A percentile compares a stretch with the other conserved stretches of the same genome.
Evolutionary conservation across 2,888 invertebrate genomes (phyloP).

Genomic region (Poecilobothrus nobilitatus): DNA sequence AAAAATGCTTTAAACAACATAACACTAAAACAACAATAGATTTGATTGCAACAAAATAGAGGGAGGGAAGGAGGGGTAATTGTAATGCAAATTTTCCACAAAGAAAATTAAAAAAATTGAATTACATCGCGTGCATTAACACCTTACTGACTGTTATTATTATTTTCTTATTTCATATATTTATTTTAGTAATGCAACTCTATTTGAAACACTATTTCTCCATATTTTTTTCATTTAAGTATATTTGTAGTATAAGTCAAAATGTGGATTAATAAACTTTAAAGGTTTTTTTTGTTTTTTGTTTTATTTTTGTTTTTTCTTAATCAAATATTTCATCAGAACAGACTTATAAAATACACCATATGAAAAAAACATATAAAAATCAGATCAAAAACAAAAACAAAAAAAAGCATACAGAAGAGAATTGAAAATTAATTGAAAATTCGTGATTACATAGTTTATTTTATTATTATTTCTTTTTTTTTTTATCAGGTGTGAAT

Average conservation of each 20-base stretch:
- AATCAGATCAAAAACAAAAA: neutral
- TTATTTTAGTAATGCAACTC: neutral
- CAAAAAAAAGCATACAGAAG: neutral
- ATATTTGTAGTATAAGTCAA: neutral
- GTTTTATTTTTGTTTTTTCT: neutral
- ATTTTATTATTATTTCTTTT: too few species aligned
- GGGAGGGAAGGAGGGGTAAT: too few species aligned
- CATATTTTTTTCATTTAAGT: too few species aligned
- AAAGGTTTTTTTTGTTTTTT: too few species aligned
- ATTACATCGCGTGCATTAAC: too few species aligned
- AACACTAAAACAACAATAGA: too few species aligned
- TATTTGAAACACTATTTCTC: neutral
- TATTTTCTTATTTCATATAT: too few species aligned
- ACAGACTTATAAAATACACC: neutral
- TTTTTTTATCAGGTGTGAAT: neutral
- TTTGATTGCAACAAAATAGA: too few species aligned
- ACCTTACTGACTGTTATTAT: neutral
- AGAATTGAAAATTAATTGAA: slow-evolving; percentile 4
- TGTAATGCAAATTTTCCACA: too few species aligned
- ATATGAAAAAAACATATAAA: neutral
- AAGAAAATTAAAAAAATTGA: neutral
- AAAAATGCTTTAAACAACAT: too few species aligned
- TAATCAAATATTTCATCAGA: neutral
- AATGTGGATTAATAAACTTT: neutral
- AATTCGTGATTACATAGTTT: neutral